Base-by-base conservation (phyloP, 2,113 vertebrate genomes). In the Sclerurus mexicanus region DNA sequence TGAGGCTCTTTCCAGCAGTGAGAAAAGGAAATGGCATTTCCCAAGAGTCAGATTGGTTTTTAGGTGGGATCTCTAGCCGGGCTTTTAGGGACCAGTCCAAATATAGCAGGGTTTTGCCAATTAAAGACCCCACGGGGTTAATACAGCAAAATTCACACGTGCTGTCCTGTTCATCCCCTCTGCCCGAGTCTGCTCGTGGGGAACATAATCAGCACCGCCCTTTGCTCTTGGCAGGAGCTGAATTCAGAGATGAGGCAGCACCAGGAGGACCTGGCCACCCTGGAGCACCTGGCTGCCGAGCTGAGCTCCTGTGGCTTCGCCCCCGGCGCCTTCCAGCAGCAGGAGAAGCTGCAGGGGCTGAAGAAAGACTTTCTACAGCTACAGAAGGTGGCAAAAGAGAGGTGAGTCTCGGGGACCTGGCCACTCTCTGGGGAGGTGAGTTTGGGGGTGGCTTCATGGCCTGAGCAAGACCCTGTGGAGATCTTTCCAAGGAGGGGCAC, bases 161-260 rank as follows among this genome's bases (percentile, higher is more conserved):
- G 21, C 14, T n/a, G 15, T 4, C 35, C 3, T 1, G 15, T 40
- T 25, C 33, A 6, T n/a, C 47, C 24, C 37, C 39, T 76, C 68
- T 86, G 50, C 60, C 90, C 33, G 1, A 22, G 23, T 40, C 40
- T 14, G 25, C 71, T 73, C 56, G 25, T 15, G 7, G 52, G 25
- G 14, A 60, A 58, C 6, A 3, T 0, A 11, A 20, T 75, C 23
- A 4, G 40, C 90, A 50, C 78, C 11, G 0, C 92, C 87, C 6
- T 94, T 87, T 95, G 39, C 64, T 86, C 39, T 85, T 90, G 66
- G 62, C 96, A 99, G 99, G 99, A 99, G 39, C 98, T 99, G 81
- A 98, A 94, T 93, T 98, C 92, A 0, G 99, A 99, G 97, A 96
- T 99, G 98, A 98, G 97, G 92, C 99, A 99, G 96, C 99, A 99